A percentile compares a stretch with the other conserved stretches of the same genome.
Evolutionary conservation across 2,113 vertebrate species (phyloP).

Genomic region (Cephalopholis sonnerati): DNA sequence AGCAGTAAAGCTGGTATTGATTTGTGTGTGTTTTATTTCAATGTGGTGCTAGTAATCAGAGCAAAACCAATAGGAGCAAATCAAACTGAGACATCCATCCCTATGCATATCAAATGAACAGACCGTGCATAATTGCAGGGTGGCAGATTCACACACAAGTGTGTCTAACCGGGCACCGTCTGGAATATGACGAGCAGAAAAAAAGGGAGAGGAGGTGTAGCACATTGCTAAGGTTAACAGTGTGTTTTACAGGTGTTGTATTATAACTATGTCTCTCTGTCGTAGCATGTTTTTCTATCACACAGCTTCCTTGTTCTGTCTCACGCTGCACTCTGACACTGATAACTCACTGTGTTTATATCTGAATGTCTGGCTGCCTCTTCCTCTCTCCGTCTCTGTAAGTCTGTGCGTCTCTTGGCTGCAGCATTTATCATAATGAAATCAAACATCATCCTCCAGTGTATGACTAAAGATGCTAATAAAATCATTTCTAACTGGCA

Average conservation of each 20-base stretch:
- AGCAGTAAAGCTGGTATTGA: slow-evolving; percentile 32
- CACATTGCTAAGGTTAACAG: slow-evolving; percentile 3
- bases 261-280: slow-evolving; percentile 19
- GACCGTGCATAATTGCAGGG: slow-evolving; percentile 21
- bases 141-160: slow-evolving; percentile 19
- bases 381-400: slow-evolving; percentile 9
- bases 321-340: slow-evolving; percentile 8
- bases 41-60: slow-evolving; percentile 36
- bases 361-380: slow-evolving; percentile 26
- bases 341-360: slow-evolving; percentile 20
- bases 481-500: slow-evolving; percentile 23
- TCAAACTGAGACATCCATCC: slow-evolving; percentile 62
- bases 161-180: slow-evolving; percentile 24
- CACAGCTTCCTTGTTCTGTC: not conserved
- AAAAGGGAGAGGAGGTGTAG: not conserved
- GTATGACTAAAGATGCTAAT: slow-evolving; percentile 38
- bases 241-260: slow-evolving; percentile 30
- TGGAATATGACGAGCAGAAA: slow-evolving; percentile 19
- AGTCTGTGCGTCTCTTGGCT: slow-evolving; percentile 12
- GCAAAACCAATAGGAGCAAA: slow-evolving; percentile 58
- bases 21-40: slow-evolving; percentile 24
- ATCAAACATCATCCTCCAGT: slow-evolving; percentile 32
- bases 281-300: not conserved
- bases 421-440: slow-evolving; percentile 28
- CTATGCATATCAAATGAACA: slow-evolving; percentile 46